Evolutionary conservation across 2,888 invertebrate genomes (phyloP), one percentile per base, ranked within the genome.

Genomic region (Caenorhabditis zanzibari): DNA sequence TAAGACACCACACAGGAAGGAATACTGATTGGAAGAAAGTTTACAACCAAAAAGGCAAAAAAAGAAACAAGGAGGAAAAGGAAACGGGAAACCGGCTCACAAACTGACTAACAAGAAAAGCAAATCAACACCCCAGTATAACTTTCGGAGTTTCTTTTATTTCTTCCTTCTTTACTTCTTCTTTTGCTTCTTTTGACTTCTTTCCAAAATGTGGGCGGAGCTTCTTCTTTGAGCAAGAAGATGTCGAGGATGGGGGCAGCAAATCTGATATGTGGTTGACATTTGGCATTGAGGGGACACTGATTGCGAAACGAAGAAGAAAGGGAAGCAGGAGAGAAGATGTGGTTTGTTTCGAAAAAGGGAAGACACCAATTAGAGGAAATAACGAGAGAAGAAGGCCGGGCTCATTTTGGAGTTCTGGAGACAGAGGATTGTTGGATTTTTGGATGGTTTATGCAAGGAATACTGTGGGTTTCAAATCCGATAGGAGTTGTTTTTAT

Each of bases 191-290:
- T 59, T 64, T 47, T 38, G 59, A 44, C 49, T 49, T 49, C 64
- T 64, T 64, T 64, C 47, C 61, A 14, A 56, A 56, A 64, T 35
- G 19, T 49, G 71, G 79, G 79, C 64, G 63, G 79, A 38, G 63
- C 14, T 58, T 61, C 16, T 38, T n/a, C 32, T 4, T 4, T 14
- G 47, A 58, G 64, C 22, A 54, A 52, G 64, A 47, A 72, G 72
- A 58, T 19, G 66, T 44, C 44, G 58, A 41, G 54, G 63, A 41
- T 16, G 52, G 52, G 38, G 35, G 56, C 75, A 58, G 38, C 66
- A 72, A 68, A 68, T 73, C 80, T 64, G 72, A 71, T 80, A 66
- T 80, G 80, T 22, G 64, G 52, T 63, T 72, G 69, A 73, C 72
- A 59, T 80, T 71, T 69, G 80, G 59, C 72, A 32, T 56, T 56